Evolutionary conservation across 2,888 invertebrate species (phyloP).

Genomic region (Limnephilus marmoratus): DNA sequence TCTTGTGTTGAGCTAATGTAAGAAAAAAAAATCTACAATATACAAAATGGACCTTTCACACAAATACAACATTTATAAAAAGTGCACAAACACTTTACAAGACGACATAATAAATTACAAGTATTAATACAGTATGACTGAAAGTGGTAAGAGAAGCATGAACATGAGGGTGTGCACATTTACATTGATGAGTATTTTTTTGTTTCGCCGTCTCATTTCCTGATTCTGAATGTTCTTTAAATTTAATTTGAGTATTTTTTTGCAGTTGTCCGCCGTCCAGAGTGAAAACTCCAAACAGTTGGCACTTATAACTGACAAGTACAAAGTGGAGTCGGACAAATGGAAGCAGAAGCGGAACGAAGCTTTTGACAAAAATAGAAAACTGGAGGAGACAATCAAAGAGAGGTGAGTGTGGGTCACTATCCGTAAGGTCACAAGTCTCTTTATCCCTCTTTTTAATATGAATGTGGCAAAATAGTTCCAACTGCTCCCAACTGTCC

Average conservation of each 20-base stretch:
- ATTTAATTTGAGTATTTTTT: conserved; percentile 25
- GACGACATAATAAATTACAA: too few species aligned
- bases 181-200: neutral
- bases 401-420: conserved; percentile 75
- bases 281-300: conserved; percentile 60
- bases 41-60: too few species aligned
- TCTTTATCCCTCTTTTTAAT: neutral
- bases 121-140: too few species aligned
- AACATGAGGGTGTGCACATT: too few species aligned
- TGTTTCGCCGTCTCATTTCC: neutral
- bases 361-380: conserved; percentile 76
- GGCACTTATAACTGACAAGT: conserved; percentile 60
- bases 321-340: conserved; percentile 71
- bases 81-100: too few species aligned
- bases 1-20: too few species aligned
- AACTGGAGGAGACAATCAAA: conserved; percentile 78
- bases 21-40: too few species aligned
- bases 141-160: too few species aligned
- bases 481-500: too few species aligned
- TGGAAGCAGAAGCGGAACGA: conserved; percentile 74
- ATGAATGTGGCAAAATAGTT: too few species aligned
- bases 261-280: conserved; percentile 62
- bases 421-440: neutral
- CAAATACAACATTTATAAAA: too few species aligned
- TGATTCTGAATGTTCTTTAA: neutral